Base-by-base conservation (phyloP, 2,113 vertebrate genomes). In the Strix aluco region DNA sequence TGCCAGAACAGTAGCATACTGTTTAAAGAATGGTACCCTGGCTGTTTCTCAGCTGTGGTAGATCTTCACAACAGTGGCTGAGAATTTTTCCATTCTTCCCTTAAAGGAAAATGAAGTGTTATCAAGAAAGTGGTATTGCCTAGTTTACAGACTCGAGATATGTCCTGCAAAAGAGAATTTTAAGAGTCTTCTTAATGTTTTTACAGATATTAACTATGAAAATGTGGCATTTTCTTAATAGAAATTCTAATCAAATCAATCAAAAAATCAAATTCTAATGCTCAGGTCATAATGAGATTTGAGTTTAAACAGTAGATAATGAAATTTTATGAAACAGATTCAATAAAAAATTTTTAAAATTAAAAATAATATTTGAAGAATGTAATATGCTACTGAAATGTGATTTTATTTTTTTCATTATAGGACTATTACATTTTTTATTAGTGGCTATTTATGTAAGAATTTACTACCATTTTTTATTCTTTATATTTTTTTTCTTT, bases 381-480 rank as follows among this genome's bases (percentile, higher is more conserved):
- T 0, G 0, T 58, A 63, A 40, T 25, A 47, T 13, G 4, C 6
- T 63, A 81, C 69, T 73, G 9, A 67, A 81, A 85, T 51, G 5
- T 23, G 32, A 7, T 18, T 44, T 44, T 44, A 44, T 8, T n/a
- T 83, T 90, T 79, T 77, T 62, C 2, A 9, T 61, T 47, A 14
- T 42, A 38, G 2, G 7, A 7, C 2, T 54, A 32, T 25, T 44
- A 22, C 12, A 32, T 3, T 49, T 84, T 66, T 72, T 52, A 23
- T 25, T n/a, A 54, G 6, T 38, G 12, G 13, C 16, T 40, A 25
- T 66, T 32, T 38, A 75, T 55, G 29, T 40, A 8, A 57, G 73
- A 75, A 51, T 3, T 13, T 71, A 3, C 12, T 71, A 20, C 1
- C 0, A 27, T 0, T 23, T 66, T 52, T 40, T 44, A 40, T 6